Evolutionary conservation across 2,113 vertebrate species (phyloP).

Genomic region (Callopanchax toddi): DNA sequence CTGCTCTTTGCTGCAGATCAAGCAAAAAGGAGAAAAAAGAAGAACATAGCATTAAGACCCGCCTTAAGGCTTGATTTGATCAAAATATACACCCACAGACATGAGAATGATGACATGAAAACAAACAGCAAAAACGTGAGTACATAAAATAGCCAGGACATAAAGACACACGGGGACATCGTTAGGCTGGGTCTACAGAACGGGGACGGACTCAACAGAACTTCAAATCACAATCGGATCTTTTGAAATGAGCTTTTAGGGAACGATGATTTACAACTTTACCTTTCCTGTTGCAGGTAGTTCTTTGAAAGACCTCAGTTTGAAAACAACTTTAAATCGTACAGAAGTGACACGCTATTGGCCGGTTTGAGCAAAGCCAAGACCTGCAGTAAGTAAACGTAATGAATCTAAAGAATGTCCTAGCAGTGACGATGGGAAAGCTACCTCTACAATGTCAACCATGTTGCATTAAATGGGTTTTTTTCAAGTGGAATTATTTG

Average conservation of each 20-base stretch:
- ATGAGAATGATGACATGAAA: constrained; percentile 56
- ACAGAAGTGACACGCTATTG: neutral
- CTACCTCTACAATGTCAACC: neutral
- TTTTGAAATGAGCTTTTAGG: neutral
- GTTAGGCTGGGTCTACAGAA: constrained; percentile 50
- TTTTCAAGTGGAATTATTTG: neutral
- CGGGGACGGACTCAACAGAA: constrained; percentile 31
- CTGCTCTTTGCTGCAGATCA: constrained; percentile 87
- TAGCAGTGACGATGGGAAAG: neutral
- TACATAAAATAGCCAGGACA: constrained; percentile 61
- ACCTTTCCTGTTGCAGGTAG: neutral
- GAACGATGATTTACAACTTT: neutral
- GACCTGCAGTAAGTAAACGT: neutral
- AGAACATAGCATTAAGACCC: constrained; percentile 6
- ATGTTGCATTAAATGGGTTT: neutral
- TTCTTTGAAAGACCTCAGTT: neutral
- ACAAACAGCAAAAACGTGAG: constrained; percentile 58
- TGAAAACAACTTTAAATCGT: neutral
- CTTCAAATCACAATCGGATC: neutral
- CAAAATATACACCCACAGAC: constrained; percentile 45
- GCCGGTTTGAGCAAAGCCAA: neutral
- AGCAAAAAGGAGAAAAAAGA: constrained; percentile 34
- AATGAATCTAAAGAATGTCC: neutral
- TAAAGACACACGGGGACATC: constrained; percentile 56
- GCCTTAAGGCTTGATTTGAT: neutral